Evolutionary conservation across 2,888 invertebrate genomes (phyloP), one percentile per base, ranked within the genome.

Genomic region (Bhutanitis thaidina): DNA sequence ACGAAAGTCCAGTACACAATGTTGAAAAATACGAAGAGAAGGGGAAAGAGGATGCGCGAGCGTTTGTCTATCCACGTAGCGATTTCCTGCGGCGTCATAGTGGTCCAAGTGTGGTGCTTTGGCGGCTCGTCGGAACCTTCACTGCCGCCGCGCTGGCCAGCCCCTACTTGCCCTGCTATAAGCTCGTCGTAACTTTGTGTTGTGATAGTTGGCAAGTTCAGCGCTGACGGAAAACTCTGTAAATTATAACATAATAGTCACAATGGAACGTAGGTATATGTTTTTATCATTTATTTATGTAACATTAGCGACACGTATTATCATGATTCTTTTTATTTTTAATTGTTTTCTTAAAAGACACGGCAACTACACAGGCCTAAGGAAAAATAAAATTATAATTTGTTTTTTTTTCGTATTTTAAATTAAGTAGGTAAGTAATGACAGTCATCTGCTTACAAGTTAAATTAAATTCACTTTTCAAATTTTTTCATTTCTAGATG

Each of bases 31-130:
- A 96, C 67, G 71, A 96, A 96, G 8, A 94, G 89, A 3, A 93
- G 75, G 0, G 96, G 96, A 75, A 96, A 96, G 1, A 94, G 89
- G 32, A 95, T 83, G 45, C 96, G 90, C 20, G 96, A 94, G 49
- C 96, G 82, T 59, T 91, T 93, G 83, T 96, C 96, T 59, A 96
- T 96, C 95, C 96, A 96, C 46, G 93, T 94, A 57, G 96, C 94
- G 50, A 96, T 95, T 78, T 96, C 94, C 66, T 96, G 96, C 0
- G 96, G 96, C 1, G 96, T 96, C 93, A 96, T 94, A 10, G 95
- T 95, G 41, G 95, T 95, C 92, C 94, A 94, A 49, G 80, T 83
- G 69, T 87, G 83, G 52, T 83, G 89, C 54, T 80, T 75, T 34
- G 79, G 81, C 4, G 73, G 80, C 30, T 80, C 80, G 64, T 86